Conservation (phyloP, 2,888 invertebrate species). For the Calameuta filiformis region DNA sequence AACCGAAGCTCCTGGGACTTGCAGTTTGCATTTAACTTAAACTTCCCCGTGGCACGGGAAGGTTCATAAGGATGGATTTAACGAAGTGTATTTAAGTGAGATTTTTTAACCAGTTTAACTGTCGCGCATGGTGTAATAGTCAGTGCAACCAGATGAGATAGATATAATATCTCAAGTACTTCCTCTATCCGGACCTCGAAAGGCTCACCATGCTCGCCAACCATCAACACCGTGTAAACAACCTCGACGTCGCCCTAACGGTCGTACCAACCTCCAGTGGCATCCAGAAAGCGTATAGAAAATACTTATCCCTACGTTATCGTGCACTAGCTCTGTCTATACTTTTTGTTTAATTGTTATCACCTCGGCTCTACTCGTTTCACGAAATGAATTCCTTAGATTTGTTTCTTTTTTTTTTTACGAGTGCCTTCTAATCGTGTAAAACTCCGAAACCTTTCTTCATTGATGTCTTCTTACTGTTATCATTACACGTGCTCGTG, state of each 20-base stretch:
- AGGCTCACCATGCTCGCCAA: slow-evolving; percentile 10
- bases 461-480: neutral
- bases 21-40: slow-evolving; percentile 64
- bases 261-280: slow-evolving; percentile 16
- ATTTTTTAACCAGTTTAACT: slow-evolving; percentile 58
- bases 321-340: neutral
- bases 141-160: slow-evolving; percentile 36
- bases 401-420: slow-evolving; percentile 26
- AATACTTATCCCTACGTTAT: neutral
- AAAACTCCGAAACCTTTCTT: neutral
- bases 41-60: slow-evolving; percentile 45
- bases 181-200: neutral
- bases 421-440: slow-evolving; percentile 61
- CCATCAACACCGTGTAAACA: slow-evolving; percentile 7
- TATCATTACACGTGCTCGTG: neutral
- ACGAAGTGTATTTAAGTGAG: slow-evolving; percentile 63
- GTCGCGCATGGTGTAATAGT: slow-evolving; percentile 59
- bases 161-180: neutral
- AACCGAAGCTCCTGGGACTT: slow-evolving; percentile 57
- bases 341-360: neutral
- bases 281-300: neutral
- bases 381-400: neutral
- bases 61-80: slow-evolving; percentile 51
- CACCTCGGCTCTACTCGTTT: neutral
- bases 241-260: slow-evolving; percentile 10